Evolutionary conservation across 2,797 vertebrate species (phyloP).

Genomic region (Alauda arvensis): DNA sequence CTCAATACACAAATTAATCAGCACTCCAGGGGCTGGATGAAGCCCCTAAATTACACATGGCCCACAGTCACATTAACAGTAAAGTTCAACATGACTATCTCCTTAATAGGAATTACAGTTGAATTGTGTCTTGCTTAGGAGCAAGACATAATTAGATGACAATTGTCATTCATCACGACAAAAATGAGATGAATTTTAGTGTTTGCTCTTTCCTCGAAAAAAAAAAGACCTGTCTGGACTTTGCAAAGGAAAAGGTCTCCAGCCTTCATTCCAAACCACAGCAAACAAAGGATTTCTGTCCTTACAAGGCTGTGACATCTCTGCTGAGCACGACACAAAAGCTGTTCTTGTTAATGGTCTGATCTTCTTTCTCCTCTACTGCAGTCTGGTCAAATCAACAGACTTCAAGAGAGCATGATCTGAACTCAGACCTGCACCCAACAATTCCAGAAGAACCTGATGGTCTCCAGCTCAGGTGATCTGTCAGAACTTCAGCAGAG

Average conservation of each 20-base stretch:
- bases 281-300: not conserved
- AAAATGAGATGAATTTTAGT: not conserved
- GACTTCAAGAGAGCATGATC: not conserved
- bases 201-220: not conserved
- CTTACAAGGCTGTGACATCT: not conserved
- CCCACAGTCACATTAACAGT: not conserved
- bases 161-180: no score
- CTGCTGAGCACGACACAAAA: not conserved
- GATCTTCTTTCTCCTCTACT: not conserved
- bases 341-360: not conserved
- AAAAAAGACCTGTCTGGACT: not conserved
- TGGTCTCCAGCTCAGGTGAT: not conserved
- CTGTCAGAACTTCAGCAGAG: not conserved
- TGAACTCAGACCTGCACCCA: not conserved
- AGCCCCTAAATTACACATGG: not conserved
- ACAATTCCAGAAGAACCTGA: not conserved
- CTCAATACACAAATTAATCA: not conserved
- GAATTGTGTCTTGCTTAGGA: no score
- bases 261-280: not conserved
- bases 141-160: no score
- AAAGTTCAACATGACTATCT: no score
- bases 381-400: not conserved
- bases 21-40: not conserved
- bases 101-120: no score
- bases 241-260: not conserved